Base-by-base conservation (phyloP, 35 echinoderm and acorn worm species). In the Ptychodera flava region DNA sequence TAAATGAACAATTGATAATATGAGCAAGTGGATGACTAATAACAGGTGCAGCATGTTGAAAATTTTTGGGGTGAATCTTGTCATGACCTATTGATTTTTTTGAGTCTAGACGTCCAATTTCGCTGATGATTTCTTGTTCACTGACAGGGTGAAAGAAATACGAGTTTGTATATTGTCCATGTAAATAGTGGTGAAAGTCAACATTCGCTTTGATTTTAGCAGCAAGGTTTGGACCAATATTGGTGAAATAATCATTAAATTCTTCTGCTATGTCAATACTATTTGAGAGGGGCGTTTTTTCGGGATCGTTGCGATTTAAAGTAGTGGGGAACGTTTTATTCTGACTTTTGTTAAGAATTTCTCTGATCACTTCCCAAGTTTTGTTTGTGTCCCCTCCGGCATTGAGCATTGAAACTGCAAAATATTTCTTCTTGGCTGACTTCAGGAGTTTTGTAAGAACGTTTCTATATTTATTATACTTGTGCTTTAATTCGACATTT, bases 1-100 rank as follows among this genome's bases (percentile, higher is more conserved):
- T 28, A 31, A 85, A 29, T 38, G 88, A 90, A 77, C 83, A 77
- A 77, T 90, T 90, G 36, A 90, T 84, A 35, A 90, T 32, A 34
- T 85, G 22, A 1, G 33, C 35, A 14, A 89, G 53, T 22, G 88
- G 88, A 31, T 27, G 27, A 22, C 36, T 12, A 90, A 90, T 90
- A 16, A 32, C 81, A 16, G 31, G 16, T 34, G 31, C 81, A 78
- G 36, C 81, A 16, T 78, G 52, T n/a, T 85, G 38, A 83, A 84
- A 90, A 31, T 77, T 84, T 78, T 30, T 77, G 28, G 30, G 53
- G 35, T 36, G 81, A 77, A 90, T 79, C 34, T 86, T 32, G 33
- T 90, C 83, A 90, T 77, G 36, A 33, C 89, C 83, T 29, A 33
- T 15, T 28, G 75, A 80, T 79, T 79, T 86, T 1, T 37, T 77